Evolutionary conservation across 2,797 vertebrate genomes (phyloP).

Genomic region (Peromyscus nudipes): DNA sequence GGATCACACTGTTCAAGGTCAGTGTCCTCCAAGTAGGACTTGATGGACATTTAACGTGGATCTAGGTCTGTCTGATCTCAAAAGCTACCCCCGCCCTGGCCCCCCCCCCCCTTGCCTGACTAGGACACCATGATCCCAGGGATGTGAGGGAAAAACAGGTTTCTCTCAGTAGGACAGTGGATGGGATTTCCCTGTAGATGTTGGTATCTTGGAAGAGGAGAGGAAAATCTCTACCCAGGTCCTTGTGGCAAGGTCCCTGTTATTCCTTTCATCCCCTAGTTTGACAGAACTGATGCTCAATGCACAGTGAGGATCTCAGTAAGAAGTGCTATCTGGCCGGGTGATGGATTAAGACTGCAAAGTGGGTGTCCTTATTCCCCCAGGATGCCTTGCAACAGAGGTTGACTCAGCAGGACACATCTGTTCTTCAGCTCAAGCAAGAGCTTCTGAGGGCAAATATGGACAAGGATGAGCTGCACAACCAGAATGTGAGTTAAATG

Average conservation of each 20-base stretch:
- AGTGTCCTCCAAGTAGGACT: not conserved
- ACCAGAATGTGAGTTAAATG: constrained; percentile 93
- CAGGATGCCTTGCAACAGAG: constrained; percentile 98
- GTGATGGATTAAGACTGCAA: not conserved
- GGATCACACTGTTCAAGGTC: not conserved
- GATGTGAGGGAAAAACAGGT: not conserved
- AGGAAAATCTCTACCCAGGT: not conserved
- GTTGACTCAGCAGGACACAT: constrained; percentile 93
- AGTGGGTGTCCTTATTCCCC: constrained; percentile 45
- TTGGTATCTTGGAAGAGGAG: not conserved
- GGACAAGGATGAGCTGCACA: constrained; percentile 95
- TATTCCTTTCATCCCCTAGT: not conserved
- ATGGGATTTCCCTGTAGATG: constrained; percentile 28
- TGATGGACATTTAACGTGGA: not conserved
- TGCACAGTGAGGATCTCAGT: not conserved
- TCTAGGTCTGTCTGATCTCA: not conserved
- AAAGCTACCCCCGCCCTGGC: not conserved
- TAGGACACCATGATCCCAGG: not conserved
- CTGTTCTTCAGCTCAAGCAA: constrained; percentile 98
- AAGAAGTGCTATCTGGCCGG: not conserved
- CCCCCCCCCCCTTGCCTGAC: not conserved
- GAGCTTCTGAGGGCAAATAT: constrained; percentile 95
- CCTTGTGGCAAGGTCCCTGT: not conserved
- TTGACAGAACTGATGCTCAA: not conserved
- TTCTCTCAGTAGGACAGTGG: not conserved